Percentiles rank a stretch among this genome's conserved stretches.
Conservation (phyloP, 2,797 vertebrate species). For the Odontamblyopus lacepedii region DNA sequence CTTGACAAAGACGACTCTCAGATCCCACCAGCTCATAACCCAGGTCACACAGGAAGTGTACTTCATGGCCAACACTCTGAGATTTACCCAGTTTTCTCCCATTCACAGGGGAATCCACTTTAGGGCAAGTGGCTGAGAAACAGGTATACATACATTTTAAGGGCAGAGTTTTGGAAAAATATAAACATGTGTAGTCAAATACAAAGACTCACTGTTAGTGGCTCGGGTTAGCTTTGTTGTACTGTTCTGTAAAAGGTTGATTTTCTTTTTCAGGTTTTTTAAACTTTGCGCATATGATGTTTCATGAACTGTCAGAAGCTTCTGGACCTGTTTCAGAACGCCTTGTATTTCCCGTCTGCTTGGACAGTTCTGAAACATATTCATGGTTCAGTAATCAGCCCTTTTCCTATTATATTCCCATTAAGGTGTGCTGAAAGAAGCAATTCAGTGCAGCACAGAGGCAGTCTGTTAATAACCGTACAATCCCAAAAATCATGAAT, state of each 20-base stretch:
- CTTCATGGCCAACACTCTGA: constrained; percentile 76
- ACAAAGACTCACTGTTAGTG: constrained; percentile 68
- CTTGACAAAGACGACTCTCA: constrained; percentile 81
- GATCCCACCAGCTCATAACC: constrained; percentile 84
- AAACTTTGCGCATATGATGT: constrained; percentile 78
- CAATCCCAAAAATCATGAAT: constrained; percentile 29
- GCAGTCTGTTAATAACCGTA: constrained; percentile 27
- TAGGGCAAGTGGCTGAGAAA: constrained; percentile 78
- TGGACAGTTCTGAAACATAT: constrained; percentile 78
- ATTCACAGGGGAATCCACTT: constrained; percentile 67
- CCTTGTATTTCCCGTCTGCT: constrained; percentile 77
- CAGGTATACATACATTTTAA: constrained; percentile 1
- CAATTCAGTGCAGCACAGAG: constrained; percentile 32
- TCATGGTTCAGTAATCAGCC: neutral
- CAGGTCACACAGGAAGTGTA: constrained; percentile 82
- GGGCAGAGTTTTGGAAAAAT: neutral
- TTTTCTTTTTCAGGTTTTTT: constrained; percentile 81
- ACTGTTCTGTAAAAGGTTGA: constrained; percentile 78
- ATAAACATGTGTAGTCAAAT: neutral
- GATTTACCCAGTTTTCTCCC: constrained; percentile 82
- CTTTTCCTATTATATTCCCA: neutral
- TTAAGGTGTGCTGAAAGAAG: constrained; percentile 5
- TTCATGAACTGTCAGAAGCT: constrained; percentile 83
- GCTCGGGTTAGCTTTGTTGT: constrained; percentile 60
- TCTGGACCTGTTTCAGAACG: constrained; percentile 83